Evolutionary conservation across 2,888 invertebrate genomes (phyloP), one percentile per base, ranked within the genome.

Genomic region (Barypeithes pellucidus): DNA sequence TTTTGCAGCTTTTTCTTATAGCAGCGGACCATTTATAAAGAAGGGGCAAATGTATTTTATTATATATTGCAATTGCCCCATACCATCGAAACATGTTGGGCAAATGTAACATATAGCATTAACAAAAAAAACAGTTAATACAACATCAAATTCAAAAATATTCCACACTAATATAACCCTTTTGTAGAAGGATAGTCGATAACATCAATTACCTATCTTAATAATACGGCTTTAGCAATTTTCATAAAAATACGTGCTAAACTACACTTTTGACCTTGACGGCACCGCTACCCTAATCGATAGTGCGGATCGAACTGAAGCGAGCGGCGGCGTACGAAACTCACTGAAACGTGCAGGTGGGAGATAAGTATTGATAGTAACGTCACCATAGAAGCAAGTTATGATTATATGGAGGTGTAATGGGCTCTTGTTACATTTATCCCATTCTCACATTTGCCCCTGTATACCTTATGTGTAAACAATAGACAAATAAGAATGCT

Each of bases 31-130:
- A 50, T 50, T 18, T 50, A 18, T 50, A 50, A 50, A 50, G 50
- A 18, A 50, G 50, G 50, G 50, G 50, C 50, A 50, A 50, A 50
- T 18, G 50, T 50, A 50, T 50, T 50, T 50, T n/a, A 50, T 50
- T 50, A n/a, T n/a, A n/a, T n/a, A n/a, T 18, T 43, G 43, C 3
- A 43, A 4, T 43, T 43, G 14, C 12, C 14, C 14, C 14, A 14
- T 14, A 43, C 12, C 24, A 4, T 24, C 5, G 5, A 24, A 24
- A 24, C 24, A 24, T 24, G 24, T 5, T 2, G 24, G 5, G 5
- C 24, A 24, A 24, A 36, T 3, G 36, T 36, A 36, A 36, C 36
- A 9, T 36, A 36, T 36, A 9, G 36, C 36, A 36, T 36, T 36
- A 36, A 9, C 36, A 36, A 36, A 7, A 36, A 36, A 36, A 36